phyloP scores from a whole-genome alignment of 2,797 vertebrate genomes.

The Gymnoscopelus braueri region DNA sequence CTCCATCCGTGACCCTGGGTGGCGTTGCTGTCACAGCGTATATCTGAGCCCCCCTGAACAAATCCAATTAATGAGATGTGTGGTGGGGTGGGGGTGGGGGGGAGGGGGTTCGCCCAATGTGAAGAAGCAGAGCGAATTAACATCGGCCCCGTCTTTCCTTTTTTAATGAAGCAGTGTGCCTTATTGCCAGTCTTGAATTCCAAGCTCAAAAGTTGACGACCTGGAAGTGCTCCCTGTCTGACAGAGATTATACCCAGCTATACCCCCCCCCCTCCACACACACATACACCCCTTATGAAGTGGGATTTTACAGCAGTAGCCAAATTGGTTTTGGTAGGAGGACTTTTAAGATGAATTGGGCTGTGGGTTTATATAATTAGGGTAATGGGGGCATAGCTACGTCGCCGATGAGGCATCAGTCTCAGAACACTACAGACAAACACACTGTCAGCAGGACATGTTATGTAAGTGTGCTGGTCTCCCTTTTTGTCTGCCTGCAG shows the following conservation, averaged over 20 bases:
- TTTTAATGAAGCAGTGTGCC: neutral
- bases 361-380: constrained; percentile 45
- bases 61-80: constrained; percentile 51
- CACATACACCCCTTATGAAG: neutral
- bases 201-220: neutral
- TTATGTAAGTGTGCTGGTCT: constrained; percentile 55
- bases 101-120: too few relatives aligned
- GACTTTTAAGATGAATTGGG: constrained; percentile 2
- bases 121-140: too few relatives aligned
- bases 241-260: neutral
- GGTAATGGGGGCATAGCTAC: constrained; percentile 15
- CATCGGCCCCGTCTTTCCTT: too few relatives aligned
- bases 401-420: constrained; percentile 40
- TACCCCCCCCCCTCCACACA: too few relatives aligned
- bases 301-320: neutral
- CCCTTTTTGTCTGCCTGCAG: constrained; percentile 23
- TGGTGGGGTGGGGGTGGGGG: too few relatives aligned
- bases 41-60: constrained; percentile 34
- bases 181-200: neutral
- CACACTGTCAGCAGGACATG: constrained; percentile 44
- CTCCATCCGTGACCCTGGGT: neutral
- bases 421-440: constrained; percentile 31
- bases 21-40: neutral
- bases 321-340: constrained; percentile 7
- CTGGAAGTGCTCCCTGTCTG: neutral